Evolutionary conservation across 2,888 invertebrate genomes (phyloP), one percentile per base, ranked within the genome.

Genomic region (Blastobasis lacticolella): DNA sequence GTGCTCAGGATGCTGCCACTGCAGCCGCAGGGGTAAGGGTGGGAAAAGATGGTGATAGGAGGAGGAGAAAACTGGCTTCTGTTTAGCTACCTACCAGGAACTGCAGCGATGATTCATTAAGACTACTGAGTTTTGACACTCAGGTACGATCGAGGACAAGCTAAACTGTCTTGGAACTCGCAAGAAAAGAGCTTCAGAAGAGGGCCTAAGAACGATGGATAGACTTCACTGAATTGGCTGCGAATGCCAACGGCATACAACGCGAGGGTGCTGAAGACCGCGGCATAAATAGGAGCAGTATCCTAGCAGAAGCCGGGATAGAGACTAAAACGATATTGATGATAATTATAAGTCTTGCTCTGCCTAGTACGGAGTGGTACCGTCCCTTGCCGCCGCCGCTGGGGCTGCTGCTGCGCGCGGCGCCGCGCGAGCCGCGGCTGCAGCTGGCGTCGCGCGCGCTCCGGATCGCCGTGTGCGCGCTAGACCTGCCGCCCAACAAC

Each of bases 381-480:
- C 76, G 81, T 0, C 50, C 58, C 0, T 63, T 64, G 37, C 74
- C 73, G 3, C 47, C 59, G 1, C 60, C 69, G 10, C 71, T 62
- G 52, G 9, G 42, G 44, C 68, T 71, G 46, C 54, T 47, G 0
- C 53, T 81, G 40, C 68, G 63, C 4, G 57, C 55, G 7, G 55
- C 60, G 8, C 48, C 37, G n/a, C 68, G 73, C 9, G 51, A 5
- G 4, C 62, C 61, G 0, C 46, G 23, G 0, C 63, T 78, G 44
- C 60, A 58, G 41, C 53, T 63, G 6, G 68, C 72, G 1, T 51
- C 61, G 7, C 23, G 49, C 0, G 62, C 64, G n/a, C 38, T 79
- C 49, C 62, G 57, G 41, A 73, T 75, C 9, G 49, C 49, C 1
- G 50, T 75, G 2, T 78, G 78, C 55, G 82, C 76, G 5, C 71